Evolutionary conservation across 2,888 invertebrate genomes (phyloP).

Genomic region (Polymixis flavicincta): DNA sequence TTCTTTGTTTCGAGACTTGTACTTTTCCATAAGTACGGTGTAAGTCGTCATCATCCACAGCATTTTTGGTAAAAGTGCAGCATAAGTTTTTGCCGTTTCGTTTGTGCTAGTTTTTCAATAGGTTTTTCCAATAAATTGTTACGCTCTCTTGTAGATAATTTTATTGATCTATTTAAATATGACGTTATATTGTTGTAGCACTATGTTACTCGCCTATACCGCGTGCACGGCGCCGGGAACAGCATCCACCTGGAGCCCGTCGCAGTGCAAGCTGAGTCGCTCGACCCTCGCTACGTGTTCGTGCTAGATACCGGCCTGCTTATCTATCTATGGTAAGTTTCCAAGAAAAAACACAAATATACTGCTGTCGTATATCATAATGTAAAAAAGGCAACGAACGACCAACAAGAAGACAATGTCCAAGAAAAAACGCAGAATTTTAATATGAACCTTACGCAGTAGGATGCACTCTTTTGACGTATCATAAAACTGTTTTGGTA

Average conservation of each 20-base stretch:
- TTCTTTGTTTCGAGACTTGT: too few relatives aligned
- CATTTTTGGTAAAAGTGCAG: background rate
- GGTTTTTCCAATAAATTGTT: background rate
- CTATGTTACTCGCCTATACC: slow-evolving; percentile 95
- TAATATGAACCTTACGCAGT: background rate
- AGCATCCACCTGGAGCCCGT: slow-evolving; percentile 98
- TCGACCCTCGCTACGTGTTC: slow-evolving; percentile 98
- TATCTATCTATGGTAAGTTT: slow-evolving; percentile 95
- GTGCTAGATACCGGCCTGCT: slow-evolving; percentile 96
- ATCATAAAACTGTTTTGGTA: background rate
- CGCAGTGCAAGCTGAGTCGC: slow-evolving; percentile 92
- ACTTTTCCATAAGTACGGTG: too few relatives aligned
- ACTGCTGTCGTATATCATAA: background rate
- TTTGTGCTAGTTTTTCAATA: background rate
- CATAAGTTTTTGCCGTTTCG: background rate
- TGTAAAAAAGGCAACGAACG: background rate
- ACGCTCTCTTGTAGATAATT: background rate
- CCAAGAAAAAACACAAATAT: background rate
- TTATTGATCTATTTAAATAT: background rate
- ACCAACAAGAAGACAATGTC: background rate
- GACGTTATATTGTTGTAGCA: slow-evolving; percentile 87
- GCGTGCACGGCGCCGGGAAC: slow-evolving; percentile 96
- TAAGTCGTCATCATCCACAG: background rate
- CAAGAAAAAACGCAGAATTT: background rate
- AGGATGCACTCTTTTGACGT: background rate